phyloP scores from a whole-genome alignment of 2,797 vertebrate genomes.

The Epinephelus malabaricus region DNA sequence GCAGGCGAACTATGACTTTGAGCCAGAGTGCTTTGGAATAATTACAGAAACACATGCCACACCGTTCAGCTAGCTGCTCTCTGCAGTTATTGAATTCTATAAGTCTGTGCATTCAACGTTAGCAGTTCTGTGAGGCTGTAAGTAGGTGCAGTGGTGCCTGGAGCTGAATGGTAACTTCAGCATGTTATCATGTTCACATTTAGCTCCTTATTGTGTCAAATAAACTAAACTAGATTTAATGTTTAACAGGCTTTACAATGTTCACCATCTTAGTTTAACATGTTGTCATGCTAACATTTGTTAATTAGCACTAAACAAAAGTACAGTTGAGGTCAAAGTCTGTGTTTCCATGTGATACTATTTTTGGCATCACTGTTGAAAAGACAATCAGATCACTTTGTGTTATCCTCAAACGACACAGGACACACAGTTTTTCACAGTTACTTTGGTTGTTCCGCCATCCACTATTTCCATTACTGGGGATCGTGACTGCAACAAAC shows the following conservation, averaged over 20 bases:
- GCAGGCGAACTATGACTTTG: conserved; percentile 20
- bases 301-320: background rate
- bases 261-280: background rate
- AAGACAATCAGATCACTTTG: no score
- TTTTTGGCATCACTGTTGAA: no score
- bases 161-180: background rate
- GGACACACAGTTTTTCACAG: no score
- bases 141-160: background rate
- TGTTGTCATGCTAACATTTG: background rate
- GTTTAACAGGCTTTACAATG: background rate
- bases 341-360: no score
- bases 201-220: background rate
- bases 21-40: conserved; percentile 30
- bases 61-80: conserved; percentile 14
- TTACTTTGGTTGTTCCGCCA: no score
- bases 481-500: no score
- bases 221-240: background rate
- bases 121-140: background rate
- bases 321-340: background rate
- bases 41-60: conserved; percentile 16
- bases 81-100: background rate
- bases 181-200: background rate
- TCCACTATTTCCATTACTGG: no score
- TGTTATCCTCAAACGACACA: no score
- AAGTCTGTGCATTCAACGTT: background rate